Conservation (phyloP, 2,113 vertebrate species). For the Brevimyrus niger region DNA sequence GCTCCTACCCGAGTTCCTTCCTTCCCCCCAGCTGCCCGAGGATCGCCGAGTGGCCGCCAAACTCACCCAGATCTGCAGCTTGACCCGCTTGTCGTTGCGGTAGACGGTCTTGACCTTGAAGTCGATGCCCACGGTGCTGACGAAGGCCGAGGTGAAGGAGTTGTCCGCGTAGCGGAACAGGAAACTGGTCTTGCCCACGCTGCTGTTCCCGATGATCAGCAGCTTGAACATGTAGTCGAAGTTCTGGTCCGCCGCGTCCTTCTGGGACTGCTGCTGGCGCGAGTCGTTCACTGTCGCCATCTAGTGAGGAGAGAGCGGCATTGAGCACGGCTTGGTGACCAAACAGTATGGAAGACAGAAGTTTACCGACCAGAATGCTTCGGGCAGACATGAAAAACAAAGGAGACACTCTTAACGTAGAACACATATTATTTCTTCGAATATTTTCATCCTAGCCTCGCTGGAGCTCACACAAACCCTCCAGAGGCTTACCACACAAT, state of each 20-base stretch:
- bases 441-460: neutral
- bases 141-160: conserved; percentile 81
- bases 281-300: conserved; percentile 75
- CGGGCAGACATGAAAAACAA: neutral
- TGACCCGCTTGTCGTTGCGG: conserved; percentile 83
- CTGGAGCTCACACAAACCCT: neutral
- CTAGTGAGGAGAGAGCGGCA: conserved; percentile 22
- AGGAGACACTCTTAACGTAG: neutral
- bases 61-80: conserved; percentile 87
- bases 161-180: conserved; percentile 85
- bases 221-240: conserved; percentile 94
- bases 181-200: conserved; percentile 87
- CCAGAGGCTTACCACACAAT: neutral
- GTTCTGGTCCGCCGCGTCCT: conserved; percentile 82
- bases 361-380: neutral
- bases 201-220: conserved; percentile 85
- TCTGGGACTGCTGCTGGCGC: conserved; percentile 60
- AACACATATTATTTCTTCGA: neutral
- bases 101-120: conserved; percentile 91
- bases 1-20: neutral
- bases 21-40: neutral
- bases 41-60: neutral
- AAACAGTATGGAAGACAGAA: neutral
- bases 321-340: neutral
- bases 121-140: conserved; percentile 89